Conservation (phyloP, 1,140 invertebrate genomes). For the Drosophila punjabiensis region DNA sequence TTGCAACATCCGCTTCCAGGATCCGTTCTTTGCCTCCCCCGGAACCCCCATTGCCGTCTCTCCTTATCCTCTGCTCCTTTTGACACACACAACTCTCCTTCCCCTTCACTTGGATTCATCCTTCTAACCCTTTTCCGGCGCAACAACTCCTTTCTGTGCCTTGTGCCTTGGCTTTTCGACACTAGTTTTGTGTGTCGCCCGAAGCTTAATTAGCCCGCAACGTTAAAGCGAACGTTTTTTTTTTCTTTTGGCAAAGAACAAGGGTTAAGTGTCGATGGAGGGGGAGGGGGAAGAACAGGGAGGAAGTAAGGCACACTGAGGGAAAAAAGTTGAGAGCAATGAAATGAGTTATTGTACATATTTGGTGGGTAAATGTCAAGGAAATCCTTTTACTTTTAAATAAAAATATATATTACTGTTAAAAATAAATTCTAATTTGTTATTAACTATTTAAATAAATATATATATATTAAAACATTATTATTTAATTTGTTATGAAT, state of each 20-base stretch:
- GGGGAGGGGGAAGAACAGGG: no score
- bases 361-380: not conserved
- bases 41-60: not conserved
- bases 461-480: no score
- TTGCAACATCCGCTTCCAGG: slow-evolving; percentile 47
- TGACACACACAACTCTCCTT: not conserved
- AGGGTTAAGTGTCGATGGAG: slow-evolving; percentile 3
- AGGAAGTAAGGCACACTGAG: not conserved
- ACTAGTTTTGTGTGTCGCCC: slow-evolving; percentile 29
- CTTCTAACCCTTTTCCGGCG: slow-evolving; percentile 13
- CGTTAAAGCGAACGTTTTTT: slow-evolving; percentile 26
- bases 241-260: not conserved
- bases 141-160: slow-evolving; percentile 11
- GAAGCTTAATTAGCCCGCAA: slow-evolving; percentile 39
- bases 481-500: no score
- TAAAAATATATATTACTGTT: not conserved
- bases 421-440: not conserved
- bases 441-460: not conserved
- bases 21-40: not conserved
- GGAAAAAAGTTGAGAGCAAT: not conserved
- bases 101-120: not conserved
- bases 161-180: slow-evolving; percentile 36
- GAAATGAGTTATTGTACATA: not conserved
- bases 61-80: not conserved
- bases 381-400: not conserved